Conservation (phyloP, 2,113 vertebrate species). For the Hippotragus niger region DNA sequence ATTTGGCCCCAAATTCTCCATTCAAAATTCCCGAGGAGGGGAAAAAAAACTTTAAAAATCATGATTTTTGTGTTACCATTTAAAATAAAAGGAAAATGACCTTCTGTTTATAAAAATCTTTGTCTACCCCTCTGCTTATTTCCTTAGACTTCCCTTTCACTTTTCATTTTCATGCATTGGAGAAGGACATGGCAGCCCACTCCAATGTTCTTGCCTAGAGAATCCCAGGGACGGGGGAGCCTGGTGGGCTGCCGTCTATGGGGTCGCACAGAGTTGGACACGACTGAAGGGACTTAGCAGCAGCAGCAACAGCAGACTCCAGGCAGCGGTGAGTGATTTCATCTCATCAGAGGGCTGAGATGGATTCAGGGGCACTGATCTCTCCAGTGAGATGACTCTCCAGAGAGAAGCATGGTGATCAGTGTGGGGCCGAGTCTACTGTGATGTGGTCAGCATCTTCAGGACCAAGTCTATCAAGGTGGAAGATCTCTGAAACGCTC, state of each 20-base stretch:
- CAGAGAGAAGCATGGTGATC: accelerated
- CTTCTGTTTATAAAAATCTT: constrained; percentile 43
- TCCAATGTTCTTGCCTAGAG: no score
- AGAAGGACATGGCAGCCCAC: no score
- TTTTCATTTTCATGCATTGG: no score
- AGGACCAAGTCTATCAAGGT: background rate
- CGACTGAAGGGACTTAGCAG: no score
- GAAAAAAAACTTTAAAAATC: constrained; percentile 52
- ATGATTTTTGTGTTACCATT: constrained; percentile 33
- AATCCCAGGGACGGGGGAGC: no score
- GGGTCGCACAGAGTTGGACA: no score
- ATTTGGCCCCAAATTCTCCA: constrained; percentile 68
- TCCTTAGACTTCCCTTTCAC: background rate
- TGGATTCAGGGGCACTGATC: background rate
- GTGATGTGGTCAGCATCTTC: accelerated
- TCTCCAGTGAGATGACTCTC: background rate
- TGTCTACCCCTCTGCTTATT: constrained; percentile 20
- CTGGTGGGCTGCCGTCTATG: no score
- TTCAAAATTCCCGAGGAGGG: constrained; percentile 71
- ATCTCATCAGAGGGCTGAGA: background rate
- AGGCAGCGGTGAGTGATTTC: background rate
- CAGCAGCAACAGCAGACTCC: background rate
- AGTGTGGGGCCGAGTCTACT: accelerated
- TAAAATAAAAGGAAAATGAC: constrained; percentile 53
- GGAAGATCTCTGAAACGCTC: background rate